Evolutionary conservation across 2,797 vertebrate genomes (phyloP).

Genomic region (Momotus momota): DNA sequence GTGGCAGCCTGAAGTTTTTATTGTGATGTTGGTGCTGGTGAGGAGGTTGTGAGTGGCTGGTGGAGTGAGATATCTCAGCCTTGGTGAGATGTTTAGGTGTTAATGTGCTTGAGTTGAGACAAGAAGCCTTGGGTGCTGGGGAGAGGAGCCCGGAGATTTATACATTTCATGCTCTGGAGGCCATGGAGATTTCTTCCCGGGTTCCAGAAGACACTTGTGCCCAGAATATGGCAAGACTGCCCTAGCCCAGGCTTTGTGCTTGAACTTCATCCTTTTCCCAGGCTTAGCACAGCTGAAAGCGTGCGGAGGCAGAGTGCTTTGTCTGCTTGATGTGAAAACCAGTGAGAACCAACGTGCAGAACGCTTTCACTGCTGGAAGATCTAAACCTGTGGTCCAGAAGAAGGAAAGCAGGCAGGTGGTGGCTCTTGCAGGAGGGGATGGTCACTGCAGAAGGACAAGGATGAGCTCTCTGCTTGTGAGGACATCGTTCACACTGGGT

Average conservation of each 20-base stretch:
- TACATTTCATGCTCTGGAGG: neutral
- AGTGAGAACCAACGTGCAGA: neutral
- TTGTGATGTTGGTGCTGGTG: neutral
- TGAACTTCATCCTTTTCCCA: neutral
- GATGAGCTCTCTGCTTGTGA: neutral
- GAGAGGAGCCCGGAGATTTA: neutral
- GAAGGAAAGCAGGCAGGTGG: neutral
- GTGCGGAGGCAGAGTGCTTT: neutral
- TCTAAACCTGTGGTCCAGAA: fast-evolving
- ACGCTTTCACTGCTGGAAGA: fast-evolving
- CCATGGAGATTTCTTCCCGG: neutral
- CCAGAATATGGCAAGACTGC: neutral
- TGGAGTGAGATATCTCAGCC: neutral
- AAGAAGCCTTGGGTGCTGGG: neutral
- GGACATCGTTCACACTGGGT: neutral
- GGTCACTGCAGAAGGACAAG: fast-evolving
- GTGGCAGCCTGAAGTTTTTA: neutral
- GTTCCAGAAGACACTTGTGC: neutral
- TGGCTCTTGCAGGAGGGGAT: fast-evolving
- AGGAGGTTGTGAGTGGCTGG: neutral
- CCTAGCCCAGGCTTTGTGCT: neutral
- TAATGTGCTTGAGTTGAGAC: neutral
- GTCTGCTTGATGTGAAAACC: neutral
- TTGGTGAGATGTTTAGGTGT: neutral
- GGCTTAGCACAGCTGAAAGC: neutral